Percentiles rank a stretch among this genome's conserved stretches.
Evolutionary conservation across 2,113 vertebrate species (phyloP).

Genomic region (Oostethus manadensis): DNA sequence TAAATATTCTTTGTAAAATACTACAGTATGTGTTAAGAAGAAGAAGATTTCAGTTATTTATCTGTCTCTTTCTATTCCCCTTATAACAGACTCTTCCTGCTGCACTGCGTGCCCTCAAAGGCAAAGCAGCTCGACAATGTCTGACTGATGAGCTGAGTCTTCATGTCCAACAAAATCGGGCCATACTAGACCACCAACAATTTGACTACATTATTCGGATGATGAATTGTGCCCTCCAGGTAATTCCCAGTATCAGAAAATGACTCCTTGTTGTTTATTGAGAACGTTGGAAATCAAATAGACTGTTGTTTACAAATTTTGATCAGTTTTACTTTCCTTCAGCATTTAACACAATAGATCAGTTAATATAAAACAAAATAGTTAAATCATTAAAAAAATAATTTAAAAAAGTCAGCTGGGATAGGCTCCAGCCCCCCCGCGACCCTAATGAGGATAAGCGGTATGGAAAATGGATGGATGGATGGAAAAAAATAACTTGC

Average conservation of each 20-base stretch:
- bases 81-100: slow-evolving; percentile 83
- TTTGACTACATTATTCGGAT: slow-evolving; percentile 93
- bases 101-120: slow-evolving; percentile 90
- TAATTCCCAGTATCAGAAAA: slow-evolving; percentile 43
- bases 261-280: no score
- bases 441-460: no score
- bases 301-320: no score
- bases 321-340: no score
- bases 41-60: no score
- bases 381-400: neutral
- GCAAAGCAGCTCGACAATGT: slow-evolving; percentile 91
- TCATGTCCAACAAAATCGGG: slow-evolving; percentile 90
- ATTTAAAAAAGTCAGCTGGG: no score
- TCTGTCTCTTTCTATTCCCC: neutral
- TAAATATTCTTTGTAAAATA: no score
- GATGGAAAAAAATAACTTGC: neutral
- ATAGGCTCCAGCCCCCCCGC: no score
- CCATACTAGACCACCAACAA: slow-evolving; percentile 95
- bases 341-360: neutral
- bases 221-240: slow-evolving; percentile 98
- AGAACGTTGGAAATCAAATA: no score
- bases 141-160: slow-evolving; percentile 87
- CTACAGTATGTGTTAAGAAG: no score
- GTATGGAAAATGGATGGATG: no score
- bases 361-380: neutral